phyloP scores from a whole-genome alignment of 2,113 vertebrate genomes.

The Tragelaphus buxtoni region DNA sequence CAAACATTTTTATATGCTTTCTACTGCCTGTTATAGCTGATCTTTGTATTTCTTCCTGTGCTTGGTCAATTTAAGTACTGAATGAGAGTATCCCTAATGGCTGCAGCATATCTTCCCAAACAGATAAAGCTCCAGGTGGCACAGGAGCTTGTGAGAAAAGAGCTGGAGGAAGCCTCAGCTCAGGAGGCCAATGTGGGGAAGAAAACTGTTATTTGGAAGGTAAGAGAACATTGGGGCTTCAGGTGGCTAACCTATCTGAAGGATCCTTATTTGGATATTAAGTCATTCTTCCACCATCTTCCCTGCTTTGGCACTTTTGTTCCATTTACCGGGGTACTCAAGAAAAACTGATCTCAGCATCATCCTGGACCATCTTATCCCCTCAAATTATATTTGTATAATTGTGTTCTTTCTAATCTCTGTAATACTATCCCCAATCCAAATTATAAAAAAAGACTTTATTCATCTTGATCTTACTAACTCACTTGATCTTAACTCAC shows the following conservation, averaged over 20 bases:
- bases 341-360: no score
- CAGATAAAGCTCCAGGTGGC: constrained; percentile 50
- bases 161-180: constrained; percentile 31
- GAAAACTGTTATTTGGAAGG: constrained; percentile 68
- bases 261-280: background rate
- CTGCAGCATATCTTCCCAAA: background rate
- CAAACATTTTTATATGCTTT: background rate
- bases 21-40: background rate
- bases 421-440: background rate
- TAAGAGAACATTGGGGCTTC: background rate
- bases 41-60: background rate
- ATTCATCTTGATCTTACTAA: background rate
- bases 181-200: constrained; percentile 55
- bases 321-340: background rate
- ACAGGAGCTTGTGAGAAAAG: constrained; percentile 37
- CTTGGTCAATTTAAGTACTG: background rate
- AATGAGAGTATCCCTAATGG: background rate
- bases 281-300: background rate
- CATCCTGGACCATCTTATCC: background rate
- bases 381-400: background rate
- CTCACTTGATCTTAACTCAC: background rate
- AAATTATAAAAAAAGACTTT: background rate
- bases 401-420: background rate
- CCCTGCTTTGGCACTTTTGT: background rate
- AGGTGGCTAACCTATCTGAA: background rate